Evolutionary conservation across 2,113 vertebrate species (phyloP).

Genomic region (Hemibagrus wyckioides): DNA sequence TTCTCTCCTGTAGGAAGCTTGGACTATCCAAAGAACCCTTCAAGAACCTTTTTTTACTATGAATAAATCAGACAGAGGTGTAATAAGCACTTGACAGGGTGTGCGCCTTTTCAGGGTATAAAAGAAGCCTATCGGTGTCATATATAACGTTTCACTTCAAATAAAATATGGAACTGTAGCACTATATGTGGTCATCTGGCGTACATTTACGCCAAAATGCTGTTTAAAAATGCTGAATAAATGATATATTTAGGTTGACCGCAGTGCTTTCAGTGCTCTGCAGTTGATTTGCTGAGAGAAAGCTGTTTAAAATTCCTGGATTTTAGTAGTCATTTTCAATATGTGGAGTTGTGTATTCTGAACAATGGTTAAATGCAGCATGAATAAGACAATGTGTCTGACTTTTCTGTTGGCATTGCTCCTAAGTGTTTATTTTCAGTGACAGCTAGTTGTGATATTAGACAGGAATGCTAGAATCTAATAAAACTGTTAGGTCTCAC

Average conservation of each 20-base stretch:
- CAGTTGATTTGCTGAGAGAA: constrained; percentile 28
- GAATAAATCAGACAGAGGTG: background rate
- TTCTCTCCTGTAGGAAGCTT: background rate
- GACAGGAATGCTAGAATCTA: background rate
- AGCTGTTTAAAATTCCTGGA: constrained; percentile 24
- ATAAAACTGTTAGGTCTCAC: background rate
- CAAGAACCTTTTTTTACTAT: background rate
- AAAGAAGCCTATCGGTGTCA: constrained; percentile 2
- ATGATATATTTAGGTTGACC: constrained; percentile 14
- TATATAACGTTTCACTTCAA: constrained; percentile 24
- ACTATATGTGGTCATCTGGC: constrained; percentile 6
- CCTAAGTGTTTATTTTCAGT: background rate
- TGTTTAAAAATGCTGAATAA: constrained; percentile 14
- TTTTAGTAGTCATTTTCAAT: constrained; percentile 8
- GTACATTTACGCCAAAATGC: background rate
- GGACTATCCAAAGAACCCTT: background rate
- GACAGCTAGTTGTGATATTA: constrained; percentile 8
- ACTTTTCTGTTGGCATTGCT: background rate
- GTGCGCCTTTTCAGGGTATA: background rate
- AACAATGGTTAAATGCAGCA: background rate
- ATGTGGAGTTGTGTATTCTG: constrained; percentile 5
- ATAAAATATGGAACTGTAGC: background rate
- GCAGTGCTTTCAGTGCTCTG: constrained; percentile 27
- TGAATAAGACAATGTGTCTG: background rate
- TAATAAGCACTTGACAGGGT: background rate